Base-by-base conservation (phyloP, 2,797 vertebrate species). In the Poliocrania exsul region DNA sequence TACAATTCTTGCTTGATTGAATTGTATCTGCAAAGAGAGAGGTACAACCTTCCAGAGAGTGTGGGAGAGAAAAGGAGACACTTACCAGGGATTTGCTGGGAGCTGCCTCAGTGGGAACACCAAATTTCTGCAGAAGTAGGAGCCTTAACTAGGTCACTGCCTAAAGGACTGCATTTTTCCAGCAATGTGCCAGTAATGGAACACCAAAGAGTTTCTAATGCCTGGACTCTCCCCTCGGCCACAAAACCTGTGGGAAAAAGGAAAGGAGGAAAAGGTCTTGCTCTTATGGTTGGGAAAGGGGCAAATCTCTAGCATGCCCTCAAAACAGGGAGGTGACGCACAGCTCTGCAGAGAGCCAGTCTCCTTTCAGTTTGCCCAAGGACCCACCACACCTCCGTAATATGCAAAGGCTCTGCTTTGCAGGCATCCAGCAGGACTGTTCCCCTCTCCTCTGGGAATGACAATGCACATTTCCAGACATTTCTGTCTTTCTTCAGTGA, bases 191-290 rank as follows among this genome's bases (percentile, higher is more conserved):
- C 44, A 16, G 17, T 26, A 72, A 67, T 4, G 46, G 71, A 77
- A 61, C 17, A 51, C 54, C 6, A 1, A 67, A 61, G 11, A 10
- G 6, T 82, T 92, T 70, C 54, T 66, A 56, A 24, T 2, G 14
- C 18, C 33, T 47, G 57, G n/a, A 31, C 13, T 44, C 44, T 35
- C 29, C 50, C 25, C 50, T 88, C 0, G 0, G 3, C 61, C 44
- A 29, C n/a, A 38, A 54, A 88, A 18, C 33, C 49, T 10, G 0
- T 2, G 25, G 53, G 21, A 1, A 35, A 37, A 83, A 62, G 31
- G 23, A 37, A 67, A 56, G 28, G 13, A 25, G 7, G 1, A 46
- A 49, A 73, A 57, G 14, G 4, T 37, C 70, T 80, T 75, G 44
- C 67, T 37, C 0, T 1, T 31, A 10, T 4, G 49, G 25, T 0